phyloP scores from a whole-genome alignment of 2,888 invertebrate genomes.

The Platycnemis pennipes region DNA sequence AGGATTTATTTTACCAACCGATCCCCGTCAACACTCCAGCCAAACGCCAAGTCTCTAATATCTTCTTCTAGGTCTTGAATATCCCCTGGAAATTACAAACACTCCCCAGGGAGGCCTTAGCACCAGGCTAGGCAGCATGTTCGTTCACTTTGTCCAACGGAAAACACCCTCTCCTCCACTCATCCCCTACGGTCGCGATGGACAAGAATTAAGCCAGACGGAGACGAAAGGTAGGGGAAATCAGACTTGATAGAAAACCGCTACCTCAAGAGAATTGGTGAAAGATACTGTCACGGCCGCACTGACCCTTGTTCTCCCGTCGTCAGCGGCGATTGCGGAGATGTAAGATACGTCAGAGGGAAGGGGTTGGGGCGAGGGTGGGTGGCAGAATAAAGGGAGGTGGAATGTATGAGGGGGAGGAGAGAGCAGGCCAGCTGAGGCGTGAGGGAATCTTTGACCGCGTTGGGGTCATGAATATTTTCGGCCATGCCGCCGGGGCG shows the following conservation, averaged over 20 bases:
- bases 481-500: conserved; percentile 19
- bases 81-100: too few relatives aligned
- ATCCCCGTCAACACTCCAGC: too few relatives aligned
- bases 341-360: background rate
- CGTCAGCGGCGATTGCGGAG: background rate
- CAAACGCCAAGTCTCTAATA: too few relatives aligned
- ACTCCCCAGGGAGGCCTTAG: too few relatives aligned
- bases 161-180: background rate
- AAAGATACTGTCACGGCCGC: background rate
- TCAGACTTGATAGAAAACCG: background rate
- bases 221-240: background rate
- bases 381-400: too few relatives aligned
- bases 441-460: conserved; percentile 36
- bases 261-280: background rate
- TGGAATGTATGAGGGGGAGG: background rate
- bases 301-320: background rate
- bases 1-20: too few relatives aligned
- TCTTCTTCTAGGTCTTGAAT: too few relatives aligned
- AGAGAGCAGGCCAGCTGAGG: background rate
- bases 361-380: too few relatives aligned
- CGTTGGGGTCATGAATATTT: conserved; percentile 50
- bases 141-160: background rate
- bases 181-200: background rate
- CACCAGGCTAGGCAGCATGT: too few relatives aligned
- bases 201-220: background rate